Evolutionary conservation across 92 coral and sea anemone species (phyloP), one percentile per base, ranked within the genome.

Genomic region (Pocillopora meandrina): DNA sequence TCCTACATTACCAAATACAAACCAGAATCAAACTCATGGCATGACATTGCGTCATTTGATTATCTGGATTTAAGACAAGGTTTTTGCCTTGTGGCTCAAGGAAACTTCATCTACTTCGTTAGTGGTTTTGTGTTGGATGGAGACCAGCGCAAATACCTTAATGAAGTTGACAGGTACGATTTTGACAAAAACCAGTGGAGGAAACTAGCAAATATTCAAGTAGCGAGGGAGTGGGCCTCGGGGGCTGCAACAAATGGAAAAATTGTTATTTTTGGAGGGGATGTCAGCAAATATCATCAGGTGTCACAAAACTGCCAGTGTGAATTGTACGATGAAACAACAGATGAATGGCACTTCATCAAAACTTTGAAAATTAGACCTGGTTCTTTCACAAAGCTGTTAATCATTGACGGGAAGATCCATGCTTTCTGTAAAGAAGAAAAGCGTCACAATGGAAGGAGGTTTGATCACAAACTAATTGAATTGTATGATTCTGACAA

Each of bases 251-350:
- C 23, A 1, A 1, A 1, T 10, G 75, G 75, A 13, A 71, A 71
- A 17, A 49, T 71, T 42, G 16, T 35, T 56, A 15, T 71, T 35
- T n/a, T 56, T 42, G 56, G 75, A 9, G 23, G 21, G 15, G 9
- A 62, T 62, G 18, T 16, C n/a, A 18, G 2, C 9, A 6, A 20
- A 62, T 18, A 14, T 5, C 6, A 61, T 7, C n/a, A 7, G 52
- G 52, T 42, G 52, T 7, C 52, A 13, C 72, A 13, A 8, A 5
- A 19, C 33, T 20, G 14, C 33, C 23, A 11, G 23, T 71, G 16
- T 34, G 74, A 71, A 34, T 15, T 71, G 75, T 35, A 71, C 57
- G 7, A 71, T 21, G 75, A 71, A 71, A 11, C 75, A 42, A 71
- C 75, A 12, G 15, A 71, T 18, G 58, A 35, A 42, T 71, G 75